Percentiles rank a stretch among this genome's conserved stretches.
Conservation (phyloP, 2,113 vertebrate species). For the Mormoops blainvillei region DNA sequence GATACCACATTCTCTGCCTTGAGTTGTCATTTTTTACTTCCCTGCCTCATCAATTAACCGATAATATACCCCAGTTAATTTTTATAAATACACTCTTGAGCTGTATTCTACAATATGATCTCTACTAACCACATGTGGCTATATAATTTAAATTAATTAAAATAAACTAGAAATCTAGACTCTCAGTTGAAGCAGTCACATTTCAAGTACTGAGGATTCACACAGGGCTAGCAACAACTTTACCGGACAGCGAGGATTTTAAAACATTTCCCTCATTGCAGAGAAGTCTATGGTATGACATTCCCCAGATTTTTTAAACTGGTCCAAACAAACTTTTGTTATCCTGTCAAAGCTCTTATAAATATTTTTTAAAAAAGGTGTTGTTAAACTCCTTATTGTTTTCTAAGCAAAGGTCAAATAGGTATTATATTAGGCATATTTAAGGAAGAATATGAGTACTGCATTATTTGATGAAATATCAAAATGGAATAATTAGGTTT, state of each 20-base stretch:
- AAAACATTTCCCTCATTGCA: background rate
- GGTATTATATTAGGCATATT: background rate
- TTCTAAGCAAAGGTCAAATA: background rate
- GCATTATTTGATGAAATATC: background rate
- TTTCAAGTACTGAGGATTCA: background rate
- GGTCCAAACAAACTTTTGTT: background rate
- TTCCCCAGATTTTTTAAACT: background rate
- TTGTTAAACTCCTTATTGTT: background rate
- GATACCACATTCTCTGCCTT: background rate
- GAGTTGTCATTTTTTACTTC: background rate
- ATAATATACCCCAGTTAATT: background rate
- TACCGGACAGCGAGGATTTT: background rate
- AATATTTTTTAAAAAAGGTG: background rate
- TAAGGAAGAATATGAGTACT: background rate
- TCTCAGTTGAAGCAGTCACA: background rate
- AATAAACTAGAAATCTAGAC: background rate
- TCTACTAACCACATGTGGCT: background rate
- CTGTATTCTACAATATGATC: background rate
- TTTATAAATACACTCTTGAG: background rate
- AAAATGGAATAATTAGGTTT: background rate
- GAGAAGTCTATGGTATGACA: background rate
- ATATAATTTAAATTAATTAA: constrained; percentile 9
- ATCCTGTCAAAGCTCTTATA: background rate
- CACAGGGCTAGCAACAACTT: background rate
- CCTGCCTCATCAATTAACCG: background rate